Base-by-base conservation (phyloP, 2,888 invertebrate species). In the Mythimna lalbum region DNA sequence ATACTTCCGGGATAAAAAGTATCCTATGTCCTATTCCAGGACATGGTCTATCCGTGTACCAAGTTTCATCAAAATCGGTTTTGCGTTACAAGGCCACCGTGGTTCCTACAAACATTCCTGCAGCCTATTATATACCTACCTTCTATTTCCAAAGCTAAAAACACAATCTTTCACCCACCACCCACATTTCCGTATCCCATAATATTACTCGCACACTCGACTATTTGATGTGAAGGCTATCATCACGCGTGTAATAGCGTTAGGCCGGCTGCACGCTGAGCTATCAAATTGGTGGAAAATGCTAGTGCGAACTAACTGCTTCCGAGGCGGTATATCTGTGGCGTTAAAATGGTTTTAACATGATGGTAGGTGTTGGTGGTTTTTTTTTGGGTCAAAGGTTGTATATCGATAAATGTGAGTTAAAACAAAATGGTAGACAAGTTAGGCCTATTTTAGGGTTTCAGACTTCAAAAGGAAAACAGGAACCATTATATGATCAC, bases 241-340 rank as follows among this genome's bases (percentile, higher is more conserved):
- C 78, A 80, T 79, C 76, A 78, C 53, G 77, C 73, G 63, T 70
- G 56, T 79, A 76, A 76, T 77, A 64, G 80, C 62, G 71, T 70
- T 63, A 74, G 73, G 60, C 56, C 59, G 67, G 65, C 47, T 63
- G 50, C 71, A 80, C 77, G 80, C 56, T 21, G 76, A 80, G 77
- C 81, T 74, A 76, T 78, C 76, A 85, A 89, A 88, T 89, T 81
- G 85, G 76, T 76, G 84, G 80, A 88, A 89, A 89, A 85, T 83
- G 81, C 78, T 65, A 64, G 80, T 80, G 67, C 57, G 55, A 33
- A 63, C 56, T 82, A 85, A 84, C 81, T 73, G 83, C 80, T 83
- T 81, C 86, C 83, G 82, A 82, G 68, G 50, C 55, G 19, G 39
- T 14, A 12, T 14, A 19, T n/a, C 39, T 43, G 6, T 12, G 21